A percentile compares a stretch with the other conserved stretches of the same genome.
phyloP scores from a whole-genome alignment of 2,113 vertebrate genomes.

The Neodon shergylaensis region DNA sequence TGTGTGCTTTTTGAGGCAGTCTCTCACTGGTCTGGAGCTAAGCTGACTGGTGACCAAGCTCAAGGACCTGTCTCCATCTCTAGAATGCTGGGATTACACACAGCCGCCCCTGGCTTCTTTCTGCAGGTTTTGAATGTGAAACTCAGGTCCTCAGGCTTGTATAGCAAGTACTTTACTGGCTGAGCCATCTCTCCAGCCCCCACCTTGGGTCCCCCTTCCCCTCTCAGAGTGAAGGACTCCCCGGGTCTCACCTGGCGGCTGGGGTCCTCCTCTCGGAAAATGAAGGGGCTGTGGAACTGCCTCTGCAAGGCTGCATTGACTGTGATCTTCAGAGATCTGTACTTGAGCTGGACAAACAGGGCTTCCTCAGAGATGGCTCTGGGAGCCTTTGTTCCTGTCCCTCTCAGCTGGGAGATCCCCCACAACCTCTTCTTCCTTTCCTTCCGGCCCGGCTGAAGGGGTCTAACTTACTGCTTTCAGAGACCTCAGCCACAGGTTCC shows the following conservation, averaged over 20 bases:
- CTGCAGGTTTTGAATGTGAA: background rate
- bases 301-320: slow-evolving; percentile 80
- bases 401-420: background rate
- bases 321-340: slow-evolving; percentile 84
- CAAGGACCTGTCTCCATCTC: background rate
- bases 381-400: background rate
- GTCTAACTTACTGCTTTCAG: slow-evolving; percentile 88
- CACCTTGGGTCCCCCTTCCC: background rate
- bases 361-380: background rate
- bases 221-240: background rate
- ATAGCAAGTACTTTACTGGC: background rate
- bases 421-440: background rate
- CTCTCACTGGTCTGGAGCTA: background rate
- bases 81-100: background rate
- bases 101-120: background rate
- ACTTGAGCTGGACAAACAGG: slow-evolving; percentile 83
- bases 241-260: slow-evolving; percentile 85
- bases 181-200: background rate
- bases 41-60: background rate
- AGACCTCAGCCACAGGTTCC: slow-evolving; percentile 87
- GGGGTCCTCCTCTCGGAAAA: slow-evolving; percentile 87
- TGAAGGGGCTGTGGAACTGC: slow-evolving; percentile 86
- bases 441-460: background rate
- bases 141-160: background rate
- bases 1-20: background rate